Evolutionary conservation across 2,888 invertebrate species (phyloP).

Genomic region (Autographa gamma): DNA sequence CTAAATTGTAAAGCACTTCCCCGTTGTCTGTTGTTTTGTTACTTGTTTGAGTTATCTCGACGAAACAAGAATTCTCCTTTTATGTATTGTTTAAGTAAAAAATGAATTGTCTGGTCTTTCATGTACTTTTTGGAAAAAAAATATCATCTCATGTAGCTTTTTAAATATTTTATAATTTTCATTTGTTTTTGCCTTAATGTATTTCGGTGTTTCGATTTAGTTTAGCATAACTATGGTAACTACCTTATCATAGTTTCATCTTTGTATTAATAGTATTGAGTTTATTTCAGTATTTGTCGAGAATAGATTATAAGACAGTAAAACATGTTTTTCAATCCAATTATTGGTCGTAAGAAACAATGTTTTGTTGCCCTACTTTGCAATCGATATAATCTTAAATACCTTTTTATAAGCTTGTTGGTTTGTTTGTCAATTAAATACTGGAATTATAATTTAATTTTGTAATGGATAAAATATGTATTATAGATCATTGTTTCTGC

Average conservation of each 20-base stretch:
- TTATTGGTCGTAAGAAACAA: constrained; percentile 31
- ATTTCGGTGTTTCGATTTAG: too few relatives aligned
- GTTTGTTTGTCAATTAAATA: constrained; percentile 39
- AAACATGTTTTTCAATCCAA: constrained; percentile 28
- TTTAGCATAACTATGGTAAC: not conserved
- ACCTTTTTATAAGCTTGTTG: constrained; percentile 41
- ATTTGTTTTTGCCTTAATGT: not conserved
- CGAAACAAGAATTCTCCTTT: constrained; percentile 42
- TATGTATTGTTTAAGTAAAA: constrained; percentile 42
- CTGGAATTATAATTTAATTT: constrained; percentile 13
- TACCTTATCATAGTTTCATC: not conserved
- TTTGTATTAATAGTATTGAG: not conserved
- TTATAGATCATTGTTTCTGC: constrained; percentile 50
- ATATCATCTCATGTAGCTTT: constrained; percentile 4
- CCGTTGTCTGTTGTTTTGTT: constrained; percentile 46
- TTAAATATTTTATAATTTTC: constrained; percentile 2
- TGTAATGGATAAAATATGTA: constrained; percentile 22
- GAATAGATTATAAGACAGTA: constrained; percentile 1
- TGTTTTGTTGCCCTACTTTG: constrained; percentile 42
- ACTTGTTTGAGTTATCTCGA: constrained; percentile 46
- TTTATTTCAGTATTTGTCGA: not conserved
- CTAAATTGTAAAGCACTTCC: constrained; percentile 51
- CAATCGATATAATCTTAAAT: constrained; percentile 37
- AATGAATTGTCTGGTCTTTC: constrained; percentile 51
- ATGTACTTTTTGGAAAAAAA: constrained; percentile 11